Evolutionary conservation across 2,888 invertebrate genomes (phyloP).

Genomic region (Lasioglossum pauxillum): DNA sequence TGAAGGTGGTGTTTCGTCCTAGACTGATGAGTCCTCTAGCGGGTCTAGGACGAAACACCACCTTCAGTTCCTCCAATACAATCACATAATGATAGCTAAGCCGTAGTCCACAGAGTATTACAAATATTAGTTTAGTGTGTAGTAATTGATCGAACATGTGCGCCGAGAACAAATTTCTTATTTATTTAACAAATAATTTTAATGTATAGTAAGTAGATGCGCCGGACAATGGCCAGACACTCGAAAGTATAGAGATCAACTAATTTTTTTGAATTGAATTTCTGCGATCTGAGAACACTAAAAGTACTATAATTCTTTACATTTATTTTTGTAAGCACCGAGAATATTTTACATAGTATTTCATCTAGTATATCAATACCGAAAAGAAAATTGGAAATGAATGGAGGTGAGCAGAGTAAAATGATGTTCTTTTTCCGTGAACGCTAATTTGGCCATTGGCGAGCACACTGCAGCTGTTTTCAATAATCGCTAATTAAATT

Average conservation of each 20-base stretch:
- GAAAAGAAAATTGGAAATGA: not conserved
- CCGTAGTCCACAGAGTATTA: too few relatives aligned
- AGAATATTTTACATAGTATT: not conserved
- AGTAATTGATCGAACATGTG: too few relatives aligned
- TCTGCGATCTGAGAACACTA: not conserved
- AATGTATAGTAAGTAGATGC: not conserved
- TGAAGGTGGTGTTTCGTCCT: too few relatives aligned
- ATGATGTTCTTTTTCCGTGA: not conserved
- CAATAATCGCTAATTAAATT: constrained; percentile 1
- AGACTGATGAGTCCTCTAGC: too few relatives aligned
- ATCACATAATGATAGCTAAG: too few relatives aligned
- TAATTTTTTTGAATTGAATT: not conserved
- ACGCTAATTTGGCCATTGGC: not conserved
- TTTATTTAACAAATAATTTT: too few relatives aligned
- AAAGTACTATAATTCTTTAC: not conserved
- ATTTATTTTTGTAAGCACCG: too few relatives aligned
- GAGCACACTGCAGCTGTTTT: not conserved
- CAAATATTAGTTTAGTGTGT: too few relatives aligned
- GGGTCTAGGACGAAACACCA: too few relatives aligned
- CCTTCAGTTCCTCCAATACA: too few relatives aligned
- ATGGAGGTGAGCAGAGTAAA: not conserved
- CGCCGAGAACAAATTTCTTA: too few relatives aligned
- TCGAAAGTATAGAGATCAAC: not conserved
- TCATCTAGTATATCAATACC: not conserved
- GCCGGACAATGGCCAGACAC: not conserved